Evolutionary conservation across 2,888 invertebrate species (phyloP).

Genomic region (Bimastos eiseni): DNA sequence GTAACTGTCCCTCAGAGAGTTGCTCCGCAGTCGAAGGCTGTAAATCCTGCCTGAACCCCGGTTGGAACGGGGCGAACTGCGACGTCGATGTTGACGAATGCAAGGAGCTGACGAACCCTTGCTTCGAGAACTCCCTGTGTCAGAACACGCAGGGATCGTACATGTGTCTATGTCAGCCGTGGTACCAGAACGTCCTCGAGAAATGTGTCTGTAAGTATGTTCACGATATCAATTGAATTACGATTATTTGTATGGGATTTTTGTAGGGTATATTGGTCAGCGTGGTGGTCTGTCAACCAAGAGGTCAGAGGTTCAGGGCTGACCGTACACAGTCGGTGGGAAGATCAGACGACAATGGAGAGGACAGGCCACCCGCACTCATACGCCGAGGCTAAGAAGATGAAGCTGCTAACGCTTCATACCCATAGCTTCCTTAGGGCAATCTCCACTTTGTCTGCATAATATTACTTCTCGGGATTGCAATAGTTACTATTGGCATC

Average conservation of each 20-base stretch:
- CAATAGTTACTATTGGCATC: neutral
- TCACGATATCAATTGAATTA: neutral
- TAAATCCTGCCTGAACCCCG: neutral
- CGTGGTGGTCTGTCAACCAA: too few relatives aligned
- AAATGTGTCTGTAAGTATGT: neutral
- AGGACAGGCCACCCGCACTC: too few relatives aligned
- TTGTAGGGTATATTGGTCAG: too few relatives aligned
- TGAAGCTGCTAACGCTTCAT: too few relatives aligned
- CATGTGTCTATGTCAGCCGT: neutral
- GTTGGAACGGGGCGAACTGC: neutral
- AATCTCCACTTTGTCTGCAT: too few relatives aligned
- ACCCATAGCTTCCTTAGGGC: too few relatives aligned
- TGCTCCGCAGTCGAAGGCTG: neutral
- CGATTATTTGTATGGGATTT: too few relatives aligned
- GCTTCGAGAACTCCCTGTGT: neutral
- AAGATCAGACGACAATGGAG: too few relatives aligned
- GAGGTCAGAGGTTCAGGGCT: too few relatives aligned
- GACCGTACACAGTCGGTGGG: too few relatives aligned
- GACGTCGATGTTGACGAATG: neutral
- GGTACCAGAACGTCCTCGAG: slow-evolving; percentile 10
- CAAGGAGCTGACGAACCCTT: neutral
- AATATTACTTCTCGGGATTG: too few relatives aligned
- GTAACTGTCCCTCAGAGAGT: neutral
- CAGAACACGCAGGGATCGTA: neutral
- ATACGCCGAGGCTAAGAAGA: too few relatives aligned